Conservation (phyloP, 2,888 invertebrate genomes). For the Phlogophora meticulosa region DNA sequence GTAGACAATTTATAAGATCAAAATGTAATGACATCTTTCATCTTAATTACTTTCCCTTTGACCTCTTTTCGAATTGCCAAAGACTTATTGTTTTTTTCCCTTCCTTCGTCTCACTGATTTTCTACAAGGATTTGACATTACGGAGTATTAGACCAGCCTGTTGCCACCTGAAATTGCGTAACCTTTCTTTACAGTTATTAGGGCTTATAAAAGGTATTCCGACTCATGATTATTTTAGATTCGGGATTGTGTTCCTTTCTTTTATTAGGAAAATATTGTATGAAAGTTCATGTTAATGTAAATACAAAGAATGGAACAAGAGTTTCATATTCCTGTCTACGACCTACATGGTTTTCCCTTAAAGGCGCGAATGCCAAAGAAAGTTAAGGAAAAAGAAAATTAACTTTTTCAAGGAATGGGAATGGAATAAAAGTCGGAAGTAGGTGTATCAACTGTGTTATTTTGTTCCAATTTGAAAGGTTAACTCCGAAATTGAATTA, state of each 20-base stretch:
- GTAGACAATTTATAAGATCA: slow-evolving; percentile 62
- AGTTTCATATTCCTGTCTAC: slow-evolving; percentile 24
- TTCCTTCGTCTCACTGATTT: slow-evolving; percentile 33
- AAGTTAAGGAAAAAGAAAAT: slow-evolving; percentile 60
- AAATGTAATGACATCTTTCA: slow-evolving; percentile 63
- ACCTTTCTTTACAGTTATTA: slow-evolving; percentile 39
- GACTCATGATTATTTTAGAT: slow-evolving; percentile 40
- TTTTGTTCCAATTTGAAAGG: slow-evolving; percentile 51
- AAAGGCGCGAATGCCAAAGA: slow-evolving; percentile 27
- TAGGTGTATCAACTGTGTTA: slow-evolving; percentile 48
- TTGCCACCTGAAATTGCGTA: slow-evolving; percentile 44
- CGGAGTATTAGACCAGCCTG: slow-evolving; percentile 45
- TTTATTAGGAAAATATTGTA: slow-evolving; percentile 33
- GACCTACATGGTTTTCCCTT: slow-evolving; percentile 35
- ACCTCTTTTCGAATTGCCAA: slow-evolving; percentile 50
- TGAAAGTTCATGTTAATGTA: slow-evolving; percentile 21
- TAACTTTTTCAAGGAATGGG: slow-evolving; percentile 50
- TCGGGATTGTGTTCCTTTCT: slow-evolving; percentile 22
- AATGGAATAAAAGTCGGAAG: slow-evolving; percentile 50
- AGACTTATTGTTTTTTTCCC: slow-evolving; percentile 58
- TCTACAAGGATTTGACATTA: slow-evolving; percentile 57
- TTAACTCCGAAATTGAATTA: slow-evolving; percentile 51
- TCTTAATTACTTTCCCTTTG: slow-evolving; percentile 63
- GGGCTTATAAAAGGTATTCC: slow-evolving; percentile 38
- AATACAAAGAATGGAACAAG: slow-evolving; percentile 33